phyloP scores from a whole-genome alignment of 1,140 invertebrate species.

The Caenorhabditis tropicalis region DNA sequence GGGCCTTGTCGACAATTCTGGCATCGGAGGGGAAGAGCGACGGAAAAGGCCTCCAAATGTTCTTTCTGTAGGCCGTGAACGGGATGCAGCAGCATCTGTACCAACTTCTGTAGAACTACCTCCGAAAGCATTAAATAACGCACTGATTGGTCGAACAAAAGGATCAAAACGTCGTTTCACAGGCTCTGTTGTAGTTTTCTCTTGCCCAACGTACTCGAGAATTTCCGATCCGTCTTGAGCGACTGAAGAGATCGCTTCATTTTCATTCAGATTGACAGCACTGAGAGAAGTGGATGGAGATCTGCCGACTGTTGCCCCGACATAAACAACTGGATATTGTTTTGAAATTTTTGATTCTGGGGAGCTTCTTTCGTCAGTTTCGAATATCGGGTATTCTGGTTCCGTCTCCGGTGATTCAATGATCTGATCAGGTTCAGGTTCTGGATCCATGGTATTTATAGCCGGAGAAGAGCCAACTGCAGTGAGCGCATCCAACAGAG shows the following conservation, averaged over 20 bases:
- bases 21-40: not conserved
- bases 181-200: not conserved
- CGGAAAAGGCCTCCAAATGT: not conserved
- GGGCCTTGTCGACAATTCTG: not conserved
- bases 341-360: not conserved
- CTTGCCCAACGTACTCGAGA: constrained; percentile 18
- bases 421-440: not conserved
- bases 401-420: too few species aligned
- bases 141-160: not conserved
- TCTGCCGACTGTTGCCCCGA: not conserved
- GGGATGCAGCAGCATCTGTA: not conserved
- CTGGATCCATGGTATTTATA: not conserved
- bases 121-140: not conserved
- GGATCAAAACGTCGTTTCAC: not conserved
- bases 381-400: too few species aligned
- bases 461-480: not conserved
- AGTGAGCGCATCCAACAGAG: not conserved
- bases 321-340: not conserved
- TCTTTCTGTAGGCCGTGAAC: not conserved
- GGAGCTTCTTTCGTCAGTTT: too few species aligned
- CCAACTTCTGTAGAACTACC: not conserved
- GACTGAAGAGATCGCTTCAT: not conserved
- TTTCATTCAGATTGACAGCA: not conserved
- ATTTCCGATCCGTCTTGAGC: constrained; percentile 6
- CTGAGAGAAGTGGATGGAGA: not conserved